Conservation (phyloP, 2,113 vertebrate species). For the Pleuronectes platessa region DNA sequence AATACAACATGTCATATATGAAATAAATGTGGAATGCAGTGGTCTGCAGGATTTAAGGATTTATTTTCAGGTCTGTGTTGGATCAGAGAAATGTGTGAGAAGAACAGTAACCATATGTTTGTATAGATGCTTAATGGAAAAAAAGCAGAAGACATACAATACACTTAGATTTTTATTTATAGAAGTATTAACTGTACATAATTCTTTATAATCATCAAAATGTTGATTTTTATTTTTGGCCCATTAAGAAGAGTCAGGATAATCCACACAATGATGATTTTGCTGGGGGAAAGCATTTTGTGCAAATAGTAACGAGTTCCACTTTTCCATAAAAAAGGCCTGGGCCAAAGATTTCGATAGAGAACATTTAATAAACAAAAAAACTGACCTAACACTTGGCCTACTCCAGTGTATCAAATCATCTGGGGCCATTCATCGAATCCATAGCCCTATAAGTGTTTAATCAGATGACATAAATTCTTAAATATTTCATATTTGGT, state of each 20-base stretch:
- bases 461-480: conserved; percentile 21
- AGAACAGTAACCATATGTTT: not conserved
- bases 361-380: conserved; percentile 18
- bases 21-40: conserved; percentile 53
- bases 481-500: conserved; percentile 61
- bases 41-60: not conserved
- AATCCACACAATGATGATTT: conserved; percentile 47
- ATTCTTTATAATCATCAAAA: conserved; percentile 62
- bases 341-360: conserved; percentile 28
- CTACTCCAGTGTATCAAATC: conserved; percentile 69
- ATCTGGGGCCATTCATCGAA: conserved; percentile 18
- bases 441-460: conserved; percentile 28
- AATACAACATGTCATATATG: not conserved
- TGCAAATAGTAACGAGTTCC: conserved; percentile 58
- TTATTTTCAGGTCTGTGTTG: conserved; percentile 5
- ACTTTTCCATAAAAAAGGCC: conserved; percentile 18
- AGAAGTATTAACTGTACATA: conserved; percentile 74
- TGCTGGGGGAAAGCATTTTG: conserved; percentile 47
- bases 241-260: not conserved
- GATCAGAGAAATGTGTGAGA: not conserved
- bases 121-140: not conserved
- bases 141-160: conserved; percentile 26
- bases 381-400: conserved; percentile 25
- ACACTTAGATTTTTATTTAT: conserved; percentile 70
- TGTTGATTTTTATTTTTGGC: conserved; percentile 22